Evolutionary conservation across 2,888 invertebrate species (phyloP), one percentile per base, ranked within the genome.

Genomic region (Metallyticus violacea): DNA sequence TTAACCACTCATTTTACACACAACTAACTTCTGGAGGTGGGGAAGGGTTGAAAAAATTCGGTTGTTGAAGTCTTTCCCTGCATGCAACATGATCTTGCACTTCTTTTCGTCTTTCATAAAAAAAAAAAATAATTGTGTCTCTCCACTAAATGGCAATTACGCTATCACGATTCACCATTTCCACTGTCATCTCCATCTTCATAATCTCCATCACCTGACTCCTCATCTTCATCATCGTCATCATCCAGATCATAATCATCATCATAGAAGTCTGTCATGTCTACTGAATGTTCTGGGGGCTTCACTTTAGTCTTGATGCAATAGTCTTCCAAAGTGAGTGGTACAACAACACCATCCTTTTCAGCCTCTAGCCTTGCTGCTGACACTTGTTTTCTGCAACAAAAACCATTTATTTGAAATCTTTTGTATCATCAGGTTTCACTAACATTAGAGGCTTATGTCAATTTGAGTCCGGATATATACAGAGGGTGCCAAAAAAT

Each of bases 251-350:
- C 98, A 91, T 98, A 98, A 91, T 98, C 98, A 91, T 98, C 98
- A 91, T 98, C 98, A 93, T 98, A 98, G 92, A 98, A 98, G 92
- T 99, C 99, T 89, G 97, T 97, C 95, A 98, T 97, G 92, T 99
- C 99, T 89, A 96, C 92, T 92, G 94, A 93, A 89, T 97, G 96
- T 90, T 97, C 96, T 89, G 95, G 95, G 15, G 97, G 96, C 93
- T 97, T 97, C 89, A 97, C 96, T 92, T 97, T 97, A 77, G 92
- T 91, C 88, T 93, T 93, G 91, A 99, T 97, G 93, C 99, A 99
- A 93, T 99, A 99, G 92, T 99, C 99, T 93, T 99, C 99, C 91
- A 99, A 93, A 2, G 99, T 99, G 90, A 97, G 95, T 15, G 99
- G 99, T 90, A 99, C 99, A 86, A 96, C 96, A 89, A 99, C 98